These are phyloP conservation scores for Smutsia temminckii DNA, from an alignment of 2,797 vertebrate species.

Conservation along the genomic window DNA sequence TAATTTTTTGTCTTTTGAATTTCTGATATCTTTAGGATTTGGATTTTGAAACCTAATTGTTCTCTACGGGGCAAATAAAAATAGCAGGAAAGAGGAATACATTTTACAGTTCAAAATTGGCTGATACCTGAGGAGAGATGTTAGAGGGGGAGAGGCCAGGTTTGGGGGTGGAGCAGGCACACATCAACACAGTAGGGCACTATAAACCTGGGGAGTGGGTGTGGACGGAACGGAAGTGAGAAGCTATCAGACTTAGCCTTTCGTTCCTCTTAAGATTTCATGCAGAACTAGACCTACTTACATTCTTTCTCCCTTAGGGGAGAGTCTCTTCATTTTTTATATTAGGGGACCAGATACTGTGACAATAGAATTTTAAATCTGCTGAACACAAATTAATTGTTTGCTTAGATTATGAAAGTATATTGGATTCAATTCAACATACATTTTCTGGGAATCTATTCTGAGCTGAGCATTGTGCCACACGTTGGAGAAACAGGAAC, in stretches of 20 bases:
- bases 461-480: neutral
- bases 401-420: neutral
- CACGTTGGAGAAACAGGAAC: neutral
- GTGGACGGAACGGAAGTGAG: neutral
- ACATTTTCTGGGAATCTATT: neutral
- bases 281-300: neutral
- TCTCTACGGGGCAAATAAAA: constrained; percentile 19
- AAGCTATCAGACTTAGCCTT: neutral
- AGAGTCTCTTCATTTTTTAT: constrained; percentile 5
- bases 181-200: neutral
- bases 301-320: neutral
- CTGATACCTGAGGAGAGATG: neutral
- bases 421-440: neutral
- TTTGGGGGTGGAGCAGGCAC: neutral
- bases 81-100: neutral
- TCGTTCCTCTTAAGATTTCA: neutral
- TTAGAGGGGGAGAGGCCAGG: neutral
- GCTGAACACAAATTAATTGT: constrained; percentile 27
- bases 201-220: neutral
- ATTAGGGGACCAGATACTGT: neutral
- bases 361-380: neutral
- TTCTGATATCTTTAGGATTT: neutral
- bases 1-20: neutral
- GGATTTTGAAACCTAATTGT: neutral
- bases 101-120: neutral